These are phyloP conservation scores for Cantharis rustica DNA, from an alignment of 2,888 invertebrate genomes.

Conservation along the genomic window DNA sequence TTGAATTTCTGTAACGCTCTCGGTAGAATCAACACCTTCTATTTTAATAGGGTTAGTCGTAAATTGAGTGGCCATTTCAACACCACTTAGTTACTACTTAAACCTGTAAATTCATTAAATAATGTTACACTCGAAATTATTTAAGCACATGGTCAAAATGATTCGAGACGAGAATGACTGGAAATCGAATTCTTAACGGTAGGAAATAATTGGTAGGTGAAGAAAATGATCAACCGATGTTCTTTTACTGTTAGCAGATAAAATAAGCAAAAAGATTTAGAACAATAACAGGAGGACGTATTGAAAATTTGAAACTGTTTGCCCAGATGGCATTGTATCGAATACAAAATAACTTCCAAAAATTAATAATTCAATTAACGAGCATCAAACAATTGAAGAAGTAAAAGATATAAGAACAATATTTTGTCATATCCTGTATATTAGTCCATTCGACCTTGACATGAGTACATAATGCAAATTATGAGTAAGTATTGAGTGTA, in stretches of 20 bases:
- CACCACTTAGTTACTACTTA: not conserved
- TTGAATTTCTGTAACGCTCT: constrained; percentile 72
- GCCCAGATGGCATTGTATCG: not conserved
- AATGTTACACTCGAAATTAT: not conserved
- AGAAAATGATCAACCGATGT: too few species aligned
- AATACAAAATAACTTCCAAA: not conserved
- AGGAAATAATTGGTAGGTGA: too few species aligned
- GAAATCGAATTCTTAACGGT: too few species aligned
- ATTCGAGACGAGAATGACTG: too few species aligned
- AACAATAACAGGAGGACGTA: too few species aligned
- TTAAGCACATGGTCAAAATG: too few species aligned
- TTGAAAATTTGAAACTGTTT: not conserved
- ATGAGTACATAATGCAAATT: not conserved
- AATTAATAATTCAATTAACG: not conserved
- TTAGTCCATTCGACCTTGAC: not conserved
- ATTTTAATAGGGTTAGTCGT: constrained; percentile 53
- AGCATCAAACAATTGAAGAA: not conserved
- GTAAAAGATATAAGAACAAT: not conserved
- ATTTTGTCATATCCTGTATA: not conserved
- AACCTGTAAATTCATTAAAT: not conserved
- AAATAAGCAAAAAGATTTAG: not conserved
- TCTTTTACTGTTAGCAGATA: too few species aligned
- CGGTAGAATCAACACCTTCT: constrained; percentile 55
- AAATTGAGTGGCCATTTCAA: constrained; percentile 51
- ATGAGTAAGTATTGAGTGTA: not conserved